Percentiles rank a stretch among this genome's conserved stretches.
These are phyloP conservation scores for Rhizomys pruinosus DNA, from an alignment of 2,113 vertebrate species.

Conservation along the genomic window DNA sequence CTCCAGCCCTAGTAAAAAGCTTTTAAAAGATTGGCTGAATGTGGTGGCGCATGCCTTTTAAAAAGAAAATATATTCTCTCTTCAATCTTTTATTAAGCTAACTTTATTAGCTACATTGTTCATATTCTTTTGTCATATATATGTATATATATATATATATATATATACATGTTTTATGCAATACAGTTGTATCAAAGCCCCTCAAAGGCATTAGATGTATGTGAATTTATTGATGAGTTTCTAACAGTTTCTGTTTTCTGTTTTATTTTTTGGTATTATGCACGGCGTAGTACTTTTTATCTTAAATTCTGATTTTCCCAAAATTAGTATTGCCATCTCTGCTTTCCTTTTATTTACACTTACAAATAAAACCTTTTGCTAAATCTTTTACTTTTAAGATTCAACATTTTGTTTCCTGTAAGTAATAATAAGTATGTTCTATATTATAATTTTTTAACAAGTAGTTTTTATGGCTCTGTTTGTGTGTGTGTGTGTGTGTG, in stretches of 20 bases:
- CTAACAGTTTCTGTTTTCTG: conserved; percentile 42
- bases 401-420: background rate
- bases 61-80: conserved; percentile 46
- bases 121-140: conserved; percentile 16
- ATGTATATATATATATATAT: no score
- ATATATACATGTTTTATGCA: conserved; percentile 8
- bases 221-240: conserved; percentile 21
- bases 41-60: background rate
- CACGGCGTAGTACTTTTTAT: background rate
- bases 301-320: conserved; percentile 46
- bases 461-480: background rate
- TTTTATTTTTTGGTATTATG: conserved; percentile 35
- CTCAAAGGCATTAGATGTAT: conserved; percentile 13
- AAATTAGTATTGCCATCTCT: conserved; percentile 24
- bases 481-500: no score
- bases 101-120: conserved; percentile 31
- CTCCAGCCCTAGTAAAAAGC: no score
- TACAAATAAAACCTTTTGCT: background rate
- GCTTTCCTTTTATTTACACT: conserved; percentile 18
- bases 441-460: conserved; percentile 47
- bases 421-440: background rate
- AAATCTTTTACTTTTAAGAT: conserved; percentile 43
- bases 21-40: background rate
- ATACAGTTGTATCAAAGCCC: conserved; percentile 25
- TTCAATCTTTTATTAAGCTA: conserved; percentile 47